Evolutionary conservation across 2,888 invertebrate genomes (phyloP).

Genomic region (Aporophyla nigra): DNA sequence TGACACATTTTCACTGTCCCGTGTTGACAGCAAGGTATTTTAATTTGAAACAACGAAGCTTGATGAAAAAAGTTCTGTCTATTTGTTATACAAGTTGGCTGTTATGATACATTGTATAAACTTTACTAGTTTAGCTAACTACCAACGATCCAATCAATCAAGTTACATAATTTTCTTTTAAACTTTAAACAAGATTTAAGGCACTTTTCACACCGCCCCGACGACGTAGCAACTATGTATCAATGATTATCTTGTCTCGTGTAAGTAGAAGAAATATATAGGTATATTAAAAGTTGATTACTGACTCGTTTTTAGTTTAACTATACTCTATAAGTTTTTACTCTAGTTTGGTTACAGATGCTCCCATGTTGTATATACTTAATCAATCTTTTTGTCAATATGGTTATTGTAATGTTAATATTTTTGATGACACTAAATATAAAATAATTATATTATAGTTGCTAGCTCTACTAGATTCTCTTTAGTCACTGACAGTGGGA

Average conservation of each 20-base stretch:
- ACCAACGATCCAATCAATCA: slow-evolving; percentile 45
- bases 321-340: too few species aligned
- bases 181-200: slow-evolving; percentile 26
- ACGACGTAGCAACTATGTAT: background rate
- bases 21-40: slow-evolving; percentile 45
- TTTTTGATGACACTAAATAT: too few species aligned
- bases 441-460: too few species aligned
- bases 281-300: background rate
- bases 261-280: background rate
- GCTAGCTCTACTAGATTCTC: background rate
- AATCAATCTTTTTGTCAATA: too few species aligned
- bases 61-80: slow-evolving; percentile 54
- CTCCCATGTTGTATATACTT: too few species aligned
- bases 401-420: too few species aligned
- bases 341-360: too few species aligned
- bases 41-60: slow-evolving; percentile 27
- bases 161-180: slow-evolving; percentile 18
- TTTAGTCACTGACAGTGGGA: too few species aligned
- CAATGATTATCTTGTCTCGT: background rate
- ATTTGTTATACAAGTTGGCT: slow-evolving; percentile 12
- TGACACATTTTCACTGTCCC: slow-evolving; percentile 6
- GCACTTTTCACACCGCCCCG: background rate
- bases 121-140: slow-evolving; percentile 28
- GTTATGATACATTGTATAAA: slow-evolving; percentile 18
- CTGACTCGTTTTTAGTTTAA: background rate